Evolutionary conservation across 2,888 invertebrate genomes (phyloP).

Genomic region (Epirrita christyi): DNA sequence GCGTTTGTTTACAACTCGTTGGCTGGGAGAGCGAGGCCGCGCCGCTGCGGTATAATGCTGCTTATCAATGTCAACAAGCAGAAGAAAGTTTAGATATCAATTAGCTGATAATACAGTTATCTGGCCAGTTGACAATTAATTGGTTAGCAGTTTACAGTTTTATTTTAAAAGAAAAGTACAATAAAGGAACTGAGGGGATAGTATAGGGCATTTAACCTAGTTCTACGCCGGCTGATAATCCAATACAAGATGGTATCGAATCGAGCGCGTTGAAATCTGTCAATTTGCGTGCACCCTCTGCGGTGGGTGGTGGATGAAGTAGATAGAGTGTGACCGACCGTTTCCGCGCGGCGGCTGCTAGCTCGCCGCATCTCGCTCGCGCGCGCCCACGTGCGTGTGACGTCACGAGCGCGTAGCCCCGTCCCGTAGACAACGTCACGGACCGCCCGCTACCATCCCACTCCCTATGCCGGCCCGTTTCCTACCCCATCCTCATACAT

Average conservation of each 20-base stretch:
- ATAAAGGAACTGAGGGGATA: not conserved
- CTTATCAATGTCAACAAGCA: constrained; percentile 40
- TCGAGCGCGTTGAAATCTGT: constrained; percentile 77
- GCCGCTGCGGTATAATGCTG: constrained; percentile 52
- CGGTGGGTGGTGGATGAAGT: constrained; percentile 46
- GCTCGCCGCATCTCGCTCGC: constrained; percentile 57
- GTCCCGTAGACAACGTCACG: constrained; percentile 59
- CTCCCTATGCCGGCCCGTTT: constrained; percentile 7
- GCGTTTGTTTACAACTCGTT: constrained; percentile 72
- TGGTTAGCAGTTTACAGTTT: too few species aligned
- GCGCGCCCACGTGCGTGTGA: constrained; percentile 77
- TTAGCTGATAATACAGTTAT: constrained; percentile 8
- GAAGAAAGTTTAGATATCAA: constrained; percentile 20
- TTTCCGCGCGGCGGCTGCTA: constrained; percentile 53
- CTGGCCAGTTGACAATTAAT: too few species aligned
- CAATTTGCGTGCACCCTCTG: constrained; percentile 72
- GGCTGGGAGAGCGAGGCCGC: constrained; percentile 54
- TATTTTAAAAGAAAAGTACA: not conserved
- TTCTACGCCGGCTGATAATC: constrained; percentile 60
- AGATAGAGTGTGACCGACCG: constrained; percentile 34
- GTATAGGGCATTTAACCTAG: constrained; percentile 10
- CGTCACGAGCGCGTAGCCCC: constrained; percentile 62
- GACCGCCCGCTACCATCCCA: constrained; percentile 36
- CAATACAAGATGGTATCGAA: constrained; percentile 79
- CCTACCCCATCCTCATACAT: constrained; percentile 10